Percentiles rank a stretch among this genome's conserved stretches.
Evolutionary conservation across 2,888 invertebrate species (phyloP).

Genomic region (Pachymerium ferrugineum): DNA sequence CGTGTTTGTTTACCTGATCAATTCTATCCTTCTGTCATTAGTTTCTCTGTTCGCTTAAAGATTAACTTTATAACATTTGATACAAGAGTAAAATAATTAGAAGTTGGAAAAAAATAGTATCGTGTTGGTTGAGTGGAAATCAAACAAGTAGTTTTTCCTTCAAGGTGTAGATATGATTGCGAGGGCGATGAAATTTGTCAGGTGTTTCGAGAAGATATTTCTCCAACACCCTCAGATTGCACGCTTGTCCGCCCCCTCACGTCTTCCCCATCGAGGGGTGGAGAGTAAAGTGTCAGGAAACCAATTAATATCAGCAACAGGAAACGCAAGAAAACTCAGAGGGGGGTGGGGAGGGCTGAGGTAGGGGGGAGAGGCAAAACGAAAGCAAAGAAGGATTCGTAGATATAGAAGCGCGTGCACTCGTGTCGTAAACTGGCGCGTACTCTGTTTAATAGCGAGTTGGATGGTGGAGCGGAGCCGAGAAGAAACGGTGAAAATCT

Average conservation of each 20-base stretch:
- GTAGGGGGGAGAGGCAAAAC: background rate
- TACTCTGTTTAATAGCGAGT: background rate
- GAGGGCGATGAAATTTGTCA: slow-evolving; percentile 7
- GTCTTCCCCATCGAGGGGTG: slow-evolving; percentile 8
- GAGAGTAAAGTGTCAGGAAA: slow-evolving; percentile 9
- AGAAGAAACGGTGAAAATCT: background rate
- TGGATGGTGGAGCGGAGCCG: background rate
- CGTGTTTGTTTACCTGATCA: too few relatives aligned
- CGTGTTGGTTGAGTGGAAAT: background rate
- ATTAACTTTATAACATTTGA: too few relatives aligned
- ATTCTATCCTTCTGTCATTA: too few relatives aligned
- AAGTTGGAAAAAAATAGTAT: too few relatives aligned
- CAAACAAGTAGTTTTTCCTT: background rate
- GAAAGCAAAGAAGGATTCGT: background rate
- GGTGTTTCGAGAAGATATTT: background rate
- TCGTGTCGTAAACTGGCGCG: slow-evolving; percentile 10
- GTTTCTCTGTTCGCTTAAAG: too few relatives aligned
- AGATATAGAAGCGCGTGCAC: slow-evolving; percentile 11
- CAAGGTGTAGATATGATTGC: background rate
- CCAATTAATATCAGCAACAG: slow-evolving; percentile 4
- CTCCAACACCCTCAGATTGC: slow-evolving; percentile 2
- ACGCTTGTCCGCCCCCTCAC: slow-evolving; percentile 13
- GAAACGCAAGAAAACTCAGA: background rate
- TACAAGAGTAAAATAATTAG: too few relatives aligned
- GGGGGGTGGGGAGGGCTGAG: background rate